phyloP scores from a whole-genome alignment of 2,888 invertebrate species.

The Alcis repandata region DNA sequence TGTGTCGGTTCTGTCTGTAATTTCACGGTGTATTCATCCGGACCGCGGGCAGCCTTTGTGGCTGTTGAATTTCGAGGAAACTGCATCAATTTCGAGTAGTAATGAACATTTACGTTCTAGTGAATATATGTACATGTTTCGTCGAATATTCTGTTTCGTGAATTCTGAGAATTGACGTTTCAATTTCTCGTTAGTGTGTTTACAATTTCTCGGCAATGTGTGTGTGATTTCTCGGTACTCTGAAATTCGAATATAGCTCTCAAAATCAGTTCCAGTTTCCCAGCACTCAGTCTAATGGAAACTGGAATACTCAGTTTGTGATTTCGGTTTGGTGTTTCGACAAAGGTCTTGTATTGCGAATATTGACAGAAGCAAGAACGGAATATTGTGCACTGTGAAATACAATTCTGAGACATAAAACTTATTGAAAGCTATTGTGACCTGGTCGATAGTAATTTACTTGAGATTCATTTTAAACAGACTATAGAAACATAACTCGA shows the following conservation, averaged over 20 bases:
- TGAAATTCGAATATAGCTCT: neutral
- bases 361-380: neutral
- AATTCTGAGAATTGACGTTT: neutral
- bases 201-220: conserved; percentile 3
- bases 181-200: neutral
- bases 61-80: neutral
- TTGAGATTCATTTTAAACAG: no score
- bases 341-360: neutral
- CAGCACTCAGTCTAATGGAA: neutral
- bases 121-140: neutral
- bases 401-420: neutral
- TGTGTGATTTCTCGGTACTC: conserved; percentile 2
- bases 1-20: neutral
- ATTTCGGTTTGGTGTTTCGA: neutral
- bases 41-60: neutral
- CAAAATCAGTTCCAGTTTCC: neutral
- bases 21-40: neutral
- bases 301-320: neutral
- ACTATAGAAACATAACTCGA: neutral
- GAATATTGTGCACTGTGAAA: neutral
- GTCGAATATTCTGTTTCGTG: neutral
- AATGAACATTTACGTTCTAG: neutral
- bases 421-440: no score
- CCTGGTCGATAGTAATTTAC: no score
- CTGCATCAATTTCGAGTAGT: no score